Conservation (phyloP, 1,140 invertebrate genomes). For the Cotesia vestalis region DNA sequence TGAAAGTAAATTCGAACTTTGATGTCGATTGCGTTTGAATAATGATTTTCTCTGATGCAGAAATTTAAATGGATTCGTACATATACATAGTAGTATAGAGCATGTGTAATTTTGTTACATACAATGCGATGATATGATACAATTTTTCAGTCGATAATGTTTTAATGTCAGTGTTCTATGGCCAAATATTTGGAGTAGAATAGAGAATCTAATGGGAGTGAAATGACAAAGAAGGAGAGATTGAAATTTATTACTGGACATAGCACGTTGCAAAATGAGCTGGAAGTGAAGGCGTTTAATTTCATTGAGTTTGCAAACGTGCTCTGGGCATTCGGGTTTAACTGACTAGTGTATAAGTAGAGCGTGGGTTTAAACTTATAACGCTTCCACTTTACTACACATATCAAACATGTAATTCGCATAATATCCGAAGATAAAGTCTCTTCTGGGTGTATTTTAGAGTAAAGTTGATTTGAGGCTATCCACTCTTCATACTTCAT, state of each 20-base stretch:
- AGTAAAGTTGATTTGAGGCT: slow-evolving; percentile 1
- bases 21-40: no score
- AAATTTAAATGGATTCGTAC: neutral
- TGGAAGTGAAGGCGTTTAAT: slow-evolving; percentile 50
- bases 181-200: neutral
- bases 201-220: neutral
- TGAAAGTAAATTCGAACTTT: no score
- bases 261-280: slow-evolving; percentile 40
- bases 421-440: slow-evolving; percentile 27
- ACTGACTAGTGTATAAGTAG: slow-evolving; percentile 18
- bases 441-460: slow-evolving; percentile 26
- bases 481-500: slow-evolving; percentile 25
- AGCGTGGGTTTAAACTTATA: slow-evolving; percentile 30
- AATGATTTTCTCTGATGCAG: no score
- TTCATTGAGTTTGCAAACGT: slow-evolving; percentile 39
- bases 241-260: slow-evolving; percentile 36
- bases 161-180: neutral
- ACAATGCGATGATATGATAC: no score
- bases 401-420: slow-evolving; percentile 31
- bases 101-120: neutral
- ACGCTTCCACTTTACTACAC: slow-evolving; percentile 35
- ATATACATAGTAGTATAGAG: neutral
- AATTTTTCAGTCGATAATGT: no score
- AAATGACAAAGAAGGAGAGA: slow-evolving; percentile 14
- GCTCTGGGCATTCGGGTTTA: slow-evolving; percentile 22